These are phyloP conservation scores for Nylanderia fulva DNA, from an alignment of 1,140 invertebrate species.

Conservation along the genomic window DNA sequence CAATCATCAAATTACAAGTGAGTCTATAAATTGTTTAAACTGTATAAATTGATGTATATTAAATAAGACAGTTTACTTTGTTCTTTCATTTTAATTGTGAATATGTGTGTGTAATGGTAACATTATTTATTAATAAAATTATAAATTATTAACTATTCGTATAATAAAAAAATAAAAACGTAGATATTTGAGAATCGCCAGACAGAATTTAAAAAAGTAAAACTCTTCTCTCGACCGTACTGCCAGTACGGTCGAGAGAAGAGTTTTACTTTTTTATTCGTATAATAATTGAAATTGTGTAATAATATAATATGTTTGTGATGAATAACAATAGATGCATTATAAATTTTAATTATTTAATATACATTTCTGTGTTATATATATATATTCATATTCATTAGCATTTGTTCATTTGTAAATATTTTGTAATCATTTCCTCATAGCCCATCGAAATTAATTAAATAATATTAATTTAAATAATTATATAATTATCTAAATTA, in stretches of 20 bases:
- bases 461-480: no score
- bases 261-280: no score
- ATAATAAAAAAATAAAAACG: no score
- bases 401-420: not conserved
- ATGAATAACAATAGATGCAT: not conserved
- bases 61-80: not conserved
- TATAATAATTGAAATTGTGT: not conserved
- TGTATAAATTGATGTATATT: no score
- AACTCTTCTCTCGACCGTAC: no score
- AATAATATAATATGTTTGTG: not conserved
- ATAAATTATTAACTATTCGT: not conserved
- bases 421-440: not conserved
- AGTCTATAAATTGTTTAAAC: no score
- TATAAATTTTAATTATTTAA: slow-evolving; percentile 23
- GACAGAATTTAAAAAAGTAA: no score
- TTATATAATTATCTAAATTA: no score
- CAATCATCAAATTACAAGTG: not conserved
- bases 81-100: not conserved
- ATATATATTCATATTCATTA: not conserved
- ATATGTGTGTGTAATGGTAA: not conserved
- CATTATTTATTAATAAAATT: slow-evolving; percentile 12
- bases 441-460: no score
- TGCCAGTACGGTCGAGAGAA: no score
- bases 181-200: no score
- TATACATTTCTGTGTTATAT: not conserved